Evolutionary conservation across 2,113 vertebrate genomes (phyloP), one percentile per base, ranked within the genome.

Genomic region (Pelecanus crispus): DNA sequence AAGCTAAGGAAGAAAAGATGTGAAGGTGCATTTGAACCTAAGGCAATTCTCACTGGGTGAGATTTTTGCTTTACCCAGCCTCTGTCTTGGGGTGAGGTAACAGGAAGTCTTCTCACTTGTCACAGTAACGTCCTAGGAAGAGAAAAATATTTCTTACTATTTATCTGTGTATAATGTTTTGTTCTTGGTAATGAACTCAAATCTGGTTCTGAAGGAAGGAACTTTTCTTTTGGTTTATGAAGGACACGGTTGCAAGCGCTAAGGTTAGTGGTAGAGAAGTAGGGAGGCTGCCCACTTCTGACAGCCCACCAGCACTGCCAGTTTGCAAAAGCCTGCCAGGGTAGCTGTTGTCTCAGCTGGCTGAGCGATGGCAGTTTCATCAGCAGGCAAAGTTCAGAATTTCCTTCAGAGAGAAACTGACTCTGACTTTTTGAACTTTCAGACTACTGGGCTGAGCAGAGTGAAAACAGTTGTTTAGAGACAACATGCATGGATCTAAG

Each of bases 361-460:
- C 72, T 92, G 80, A 86, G 21, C 1, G 0, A 66, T 56, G 52
- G 62, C 29, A 81, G 50, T 67, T 82, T 70, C 89, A 86, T 50
- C 87, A 81, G 26, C 68, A 92, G 65, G 16, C 28, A 82, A n/a
- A 85, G 49, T 66, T 87, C 70, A 73, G 50, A 80, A 70, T 79
- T 95, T 85, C 59, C 31, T 90, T 94, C 78, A 29, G 71, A 87
- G 47, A 32, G 95, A 77, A 88, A 62, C 25, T 73, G 66, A 28
- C 53, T 71, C 61, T 89, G 56, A 80, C 82, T 93, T 89, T 79
- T 85, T 92, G 92, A 94, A 95, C 84, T 94, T 85, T 85, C 45
- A 86, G 67, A 44, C 66, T 90, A 70, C 89, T 82, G 86, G 77
- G 66, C 77, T 91, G 53, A 94, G 65, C 77, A 95, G 71, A 87